Evolutionary conservation across 2,888 invertebrate genomes (phyloP).

Genomic region (Polylopha cassiicola): DNA sequence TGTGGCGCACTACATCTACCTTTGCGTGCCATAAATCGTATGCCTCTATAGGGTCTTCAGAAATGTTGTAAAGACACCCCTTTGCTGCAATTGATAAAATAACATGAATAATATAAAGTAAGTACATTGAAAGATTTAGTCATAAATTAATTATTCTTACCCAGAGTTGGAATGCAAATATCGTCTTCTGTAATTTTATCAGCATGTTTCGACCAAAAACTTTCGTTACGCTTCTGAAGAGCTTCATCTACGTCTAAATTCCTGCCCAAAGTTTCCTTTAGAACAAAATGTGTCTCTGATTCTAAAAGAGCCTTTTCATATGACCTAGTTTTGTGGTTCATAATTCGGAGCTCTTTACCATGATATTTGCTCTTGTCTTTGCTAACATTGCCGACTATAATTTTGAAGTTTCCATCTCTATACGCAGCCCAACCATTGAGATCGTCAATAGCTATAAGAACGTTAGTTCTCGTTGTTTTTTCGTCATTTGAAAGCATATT

Average conservation of each 20-base stretch:
- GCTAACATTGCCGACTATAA: slow-evolving; percentile 40
- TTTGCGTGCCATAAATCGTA: slow-evolving; percentile 40
- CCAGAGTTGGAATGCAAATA: slow-evolving; percentile 41
- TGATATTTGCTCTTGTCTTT: slow-evolving; percentile 31
- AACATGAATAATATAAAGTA: too few relatives aligned
- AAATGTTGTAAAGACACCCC: slow-evolving; percentile 47
- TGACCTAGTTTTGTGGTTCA: slow-evolving; percentile 28
- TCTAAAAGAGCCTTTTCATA: slow-evolving; percentile 39
- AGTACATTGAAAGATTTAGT: not conserved
- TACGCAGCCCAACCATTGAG: slow-evolving; percentile 49
- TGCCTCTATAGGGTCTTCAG: slow-evolving; percentile 40
- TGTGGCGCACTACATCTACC: slow-evolving; percentile 35
- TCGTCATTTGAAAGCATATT: slow-evolving; percentile 64
- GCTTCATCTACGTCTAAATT: slow-evolving; percentile 32
- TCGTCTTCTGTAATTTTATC: slow-evolving; percentile 17
- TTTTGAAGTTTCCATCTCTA: slow-evolving; percentile 46
- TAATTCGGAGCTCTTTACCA: slow-evolving; percentile 32
- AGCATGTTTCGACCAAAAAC: slow-evolving; percentile 20
- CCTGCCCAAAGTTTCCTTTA: slow-evolving; percentile 37
- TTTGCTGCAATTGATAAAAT: slow-evolving; percentile 46
- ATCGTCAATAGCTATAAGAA: slow-evolving; percentile 73
- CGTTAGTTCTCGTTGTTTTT: slow-evolving; percentile 54
- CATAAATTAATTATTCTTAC: slow-evolving; percentile 26
- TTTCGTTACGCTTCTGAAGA: slow-evolving; percentile 32
- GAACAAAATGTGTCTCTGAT: slow-evolving; percentile 36